Conservation (phyloP, 2,797 vertebrate species). For the Acanthurus leucopareius region DNA sequence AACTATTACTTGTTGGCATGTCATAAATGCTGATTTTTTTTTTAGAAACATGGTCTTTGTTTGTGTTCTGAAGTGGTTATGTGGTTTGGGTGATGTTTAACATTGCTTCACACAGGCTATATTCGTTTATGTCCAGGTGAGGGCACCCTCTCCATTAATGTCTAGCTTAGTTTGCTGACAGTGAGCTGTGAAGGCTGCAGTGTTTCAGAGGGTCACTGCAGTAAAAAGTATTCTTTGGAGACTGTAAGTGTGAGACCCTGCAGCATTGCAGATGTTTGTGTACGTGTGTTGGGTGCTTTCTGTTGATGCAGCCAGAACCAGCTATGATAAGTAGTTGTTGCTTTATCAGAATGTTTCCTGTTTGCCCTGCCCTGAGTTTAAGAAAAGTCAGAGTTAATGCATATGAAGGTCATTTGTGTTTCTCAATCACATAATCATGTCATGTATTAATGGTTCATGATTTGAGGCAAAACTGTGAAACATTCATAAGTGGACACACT, state of each 20-base stretch:
- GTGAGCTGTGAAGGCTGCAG: conserved; percentile 72
- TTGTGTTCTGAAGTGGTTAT: background rate
- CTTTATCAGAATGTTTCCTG: background rate
- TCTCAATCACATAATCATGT: background rate
- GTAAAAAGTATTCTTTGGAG: conserved; percentile 68
- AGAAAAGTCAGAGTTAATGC: conserved; percentile 10
- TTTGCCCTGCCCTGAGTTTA: background rate
- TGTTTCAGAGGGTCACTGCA: conserved; percentile 81
- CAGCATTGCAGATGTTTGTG: conserved; percentile 69
- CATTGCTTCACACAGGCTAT: conserved; percentile 8
- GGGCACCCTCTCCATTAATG: conserved; percentile 68
- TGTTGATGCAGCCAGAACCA: conserved; percentile 9
- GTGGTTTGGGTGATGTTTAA: background rate
- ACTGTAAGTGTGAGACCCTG: conserved; percentile 62
- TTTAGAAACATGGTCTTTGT: background rate
- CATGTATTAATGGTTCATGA: background rate
- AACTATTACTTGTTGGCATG: conserved; percentile 30
- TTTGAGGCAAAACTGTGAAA: conserved; percentile 1
- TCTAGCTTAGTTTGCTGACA: conserved; percentile 68
- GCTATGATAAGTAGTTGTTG: background rate
- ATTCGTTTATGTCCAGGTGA: conserved; percentile 70
- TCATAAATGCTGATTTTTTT: conserved; percentile 2
- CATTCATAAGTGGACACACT: background rate
- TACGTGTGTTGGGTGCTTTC: conserved; percentile 11
- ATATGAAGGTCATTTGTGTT: conserved; percentile 36